A percentile compares a stretch with the other conserved stretches of the same genome.
Conservation (phyloP, 2,888 invertebrate species). For the Eupeodes luniger region DNA sequence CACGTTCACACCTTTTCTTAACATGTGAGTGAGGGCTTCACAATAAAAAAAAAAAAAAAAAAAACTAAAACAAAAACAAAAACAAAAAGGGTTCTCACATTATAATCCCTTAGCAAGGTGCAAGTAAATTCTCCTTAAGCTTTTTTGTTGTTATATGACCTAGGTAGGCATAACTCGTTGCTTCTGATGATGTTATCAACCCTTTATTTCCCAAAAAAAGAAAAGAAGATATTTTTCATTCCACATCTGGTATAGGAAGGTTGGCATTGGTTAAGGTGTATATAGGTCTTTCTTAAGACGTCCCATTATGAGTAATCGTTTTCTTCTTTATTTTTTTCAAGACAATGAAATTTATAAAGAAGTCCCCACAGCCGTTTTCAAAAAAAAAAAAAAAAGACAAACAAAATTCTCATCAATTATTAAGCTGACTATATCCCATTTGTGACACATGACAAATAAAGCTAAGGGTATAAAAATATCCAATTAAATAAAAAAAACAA, state of each 20-base stretch:
- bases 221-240: neutral
- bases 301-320: conserved; percentile 22
- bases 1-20: neutral
- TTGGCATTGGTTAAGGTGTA: too few relatives aligned
- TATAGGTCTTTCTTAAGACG: conserved; percentile 11
- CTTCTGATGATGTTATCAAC: conserved; percentile 14
- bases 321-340: neutral
- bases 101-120: conserved; percentile 2
- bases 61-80: too few relatives aligned
- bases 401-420: conserved; percentile 32
- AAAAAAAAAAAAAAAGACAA: neutral
- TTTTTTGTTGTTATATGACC: neutral
- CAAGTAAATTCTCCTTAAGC: conserved; percentile 22
- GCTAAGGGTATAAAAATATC: conserved; percentile 39
- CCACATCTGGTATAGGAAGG: neutral
- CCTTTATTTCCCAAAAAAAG: neutral
- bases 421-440: conserved; percentile 36
- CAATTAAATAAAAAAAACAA: neutral
- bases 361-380: neutral
- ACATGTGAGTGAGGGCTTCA: neutral
- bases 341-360: conserved; percentile 40
- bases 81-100: neutral
- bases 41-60: neutral
- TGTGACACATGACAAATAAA: conserved; percentile 44
- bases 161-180: neutral